Evolutionary conservation across 1,140 invertebrate species (phyloP).

Genomic region (Eubasilissa regina): DNA sequence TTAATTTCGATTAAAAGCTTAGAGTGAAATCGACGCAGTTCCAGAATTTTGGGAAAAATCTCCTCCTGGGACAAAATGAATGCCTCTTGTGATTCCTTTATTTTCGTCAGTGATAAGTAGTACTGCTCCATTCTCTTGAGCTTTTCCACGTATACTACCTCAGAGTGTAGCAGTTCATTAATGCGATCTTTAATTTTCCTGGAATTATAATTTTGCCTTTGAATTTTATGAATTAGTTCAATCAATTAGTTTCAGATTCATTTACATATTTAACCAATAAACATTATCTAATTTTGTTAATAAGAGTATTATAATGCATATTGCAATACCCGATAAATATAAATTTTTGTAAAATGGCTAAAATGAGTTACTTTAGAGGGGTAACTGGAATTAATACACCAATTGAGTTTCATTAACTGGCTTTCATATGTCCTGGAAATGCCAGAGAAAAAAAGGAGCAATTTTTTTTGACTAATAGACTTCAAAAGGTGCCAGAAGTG

Average conservation of each 20-base stretch:
- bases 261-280: no score
- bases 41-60: not conserved
- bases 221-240: not conserved
- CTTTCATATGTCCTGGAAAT: no score
- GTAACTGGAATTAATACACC: no score
- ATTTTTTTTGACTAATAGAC: no score
- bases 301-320: no score
- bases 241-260: not conserved
- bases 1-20: not conserved
- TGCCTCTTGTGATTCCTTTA: not conserved
- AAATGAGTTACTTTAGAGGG: no score
- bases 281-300: no score
- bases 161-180: not conserved
- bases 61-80: not conserved
- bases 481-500: no score
- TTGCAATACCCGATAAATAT: no score
- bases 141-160: not conserved
- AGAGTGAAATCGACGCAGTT: not conserved
- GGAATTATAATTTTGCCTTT: not conserved
- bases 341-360: no score
- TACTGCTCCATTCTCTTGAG: not conserved
- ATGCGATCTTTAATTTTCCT: not conserved
- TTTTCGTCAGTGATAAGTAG: not conserved
- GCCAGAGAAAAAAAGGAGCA: no score
- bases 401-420: no score